Evolutionary conservation across 2,797 vertebrate genomes (phyloP), one percentile per base, ranked within the genome.

Genomic region (Orestias chungarensis): DNA sequence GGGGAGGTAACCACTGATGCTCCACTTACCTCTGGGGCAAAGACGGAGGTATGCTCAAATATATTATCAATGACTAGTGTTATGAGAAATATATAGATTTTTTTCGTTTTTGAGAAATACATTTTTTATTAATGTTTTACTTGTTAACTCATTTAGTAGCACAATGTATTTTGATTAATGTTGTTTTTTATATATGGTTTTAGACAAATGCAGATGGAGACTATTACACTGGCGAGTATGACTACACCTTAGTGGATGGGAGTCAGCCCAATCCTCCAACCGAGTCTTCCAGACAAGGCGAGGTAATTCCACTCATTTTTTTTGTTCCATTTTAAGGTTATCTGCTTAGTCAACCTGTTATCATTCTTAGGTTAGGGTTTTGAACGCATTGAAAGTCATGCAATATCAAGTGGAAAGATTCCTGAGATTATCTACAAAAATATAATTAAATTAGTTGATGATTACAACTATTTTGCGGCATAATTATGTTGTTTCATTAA

Each of bases 11-110:
- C 95, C 91, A 93, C 94, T 93, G 95, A 95, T 11, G 79, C 87
- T 86, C 91, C 95, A 87, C 92, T 97, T 80, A 94, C 95, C 1
- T 95, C 95, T 92, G 94, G 90, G 91, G 84, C 91, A 81, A 83
- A 95, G 93, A 88, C 93, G 25, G 95, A 98, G 97, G 97, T 99
- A 97, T 96, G 1, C 23, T 33, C 68, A 18, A 83, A 75, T 72
- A 76, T 20, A 66, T n/a, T 67, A 44, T 43, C 67, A 54, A 79
- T 76, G 44, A 64, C 44, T 54, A 11, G 9, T 54, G 7, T 31
- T 76, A 70, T 80, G 71, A 57, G 14, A 29, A 71, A 47, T 18
- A 11, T 42, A 18, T 23, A 3, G 15, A 5, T 17, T 5, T 12
- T 29, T 2, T 9, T n/a, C 3, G 65, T 31, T 55, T 29, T 55